phyloP scores from a whole-genome alignment of 1,140 invertebrate species.

The Camponotus pennsylvanicus region DNA sequence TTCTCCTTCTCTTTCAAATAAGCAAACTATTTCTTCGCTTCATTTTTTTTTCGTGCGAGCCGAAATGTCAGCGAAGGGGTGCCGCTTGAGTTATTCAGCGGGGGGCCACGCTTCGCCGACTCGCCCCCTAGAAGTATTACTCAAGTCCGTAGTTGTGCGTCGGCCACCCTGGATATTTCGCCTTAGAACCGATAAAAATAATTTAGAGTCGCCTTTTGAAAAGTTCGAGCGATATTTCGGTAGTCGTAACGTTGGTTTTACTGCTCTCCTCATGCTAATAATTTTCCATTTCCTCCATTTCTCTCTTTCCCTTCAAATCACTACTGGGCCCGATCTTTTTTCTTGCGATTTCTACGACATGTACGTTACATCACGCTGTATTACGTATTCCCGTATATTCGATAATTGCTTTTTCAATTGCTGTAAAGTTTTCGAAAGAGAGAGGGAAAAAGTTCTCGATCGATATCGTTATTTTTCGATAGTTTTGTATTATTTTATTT shows the following conservation, averaged over 20 bases:
- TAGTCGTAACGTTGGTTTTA: slow-evolving; percentile 36
- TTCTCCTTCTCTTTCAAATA: not conserved
- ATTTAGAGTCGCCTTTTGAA: slow-evolving; percentile 25
- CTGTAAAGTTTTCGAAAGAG: not conserved
- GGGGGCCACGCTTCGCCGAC: slow-evolving; percentile 69
- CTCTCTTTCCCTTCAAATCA: not conserved
- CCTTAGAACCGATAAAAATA: slow-evolving; percentile 8
- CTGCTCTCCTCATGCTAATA: slow-evolving; percentile 13
- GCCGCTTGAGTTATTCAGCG: slow-evolving; percentile 31
- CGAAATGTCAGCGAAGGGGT: slow-evolving; percentile 53
- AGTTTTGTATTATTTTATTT: not conserved
- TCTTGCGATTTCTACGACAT: not conserved
- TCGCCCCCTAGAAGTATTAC: slow-evolving; percentile 46
- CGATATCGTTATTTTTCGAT: not conserved
- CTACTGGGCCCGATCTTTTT: slow-evolving; percentile 22
- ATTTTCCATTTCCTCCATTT: slow-evolving; percentile 6
- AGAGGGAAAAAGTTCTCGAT: not conserved
- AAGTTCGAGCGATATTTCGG: slow-evolving; percentile 35
- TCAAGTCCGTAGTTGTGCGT: slow-evolving; percentile 33
- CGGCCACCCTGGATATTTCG: slow-evolving; percentile 28
- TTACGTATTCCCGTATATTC: not conserved
- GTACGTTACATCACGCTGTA: not conserved
- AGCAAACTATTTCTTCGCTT: slow-evolving; percentile 7
- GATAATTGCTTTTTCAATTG: not conserved
- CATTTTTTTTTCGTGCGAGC: slow-evolving; percentile 39